Percentiles rank a stretch among this genome's conserved stretches.
These are phyloP conservation scores for Drosophila austrosaltans DNA, from an alignment of 2,888 invertebrate genomes.

Conservation along the genomic window DNA sequence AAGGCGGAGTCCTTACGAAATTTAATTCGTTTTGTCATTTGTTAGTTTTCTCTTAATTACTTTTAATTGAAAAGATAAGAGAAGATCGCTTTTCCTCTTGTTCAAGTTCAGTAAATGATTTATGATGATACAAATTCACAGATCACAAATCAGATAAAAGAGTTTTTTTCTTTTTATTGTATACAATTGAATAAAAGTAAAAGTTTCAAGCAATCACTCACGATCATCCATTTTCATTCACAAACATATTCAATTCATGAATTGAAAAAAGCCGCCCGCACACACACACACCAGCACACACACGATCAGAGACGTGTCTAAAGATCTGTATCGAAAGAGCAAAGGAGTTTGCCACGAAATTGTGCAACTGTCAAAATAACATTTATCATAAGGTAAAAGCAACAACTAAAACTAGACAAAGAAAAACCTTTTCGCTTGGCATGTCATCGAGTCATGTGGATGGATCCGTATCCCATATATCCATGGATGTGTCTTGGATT, in stretches of 20 bases:
- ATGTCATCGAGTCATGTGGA: conserved; percentile 7
- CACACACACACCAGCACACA: conserved; percentile 39
- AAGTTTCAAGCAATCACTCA: conserved; percentile 58
- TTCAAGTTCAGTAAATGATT: conserved; percentile 33
- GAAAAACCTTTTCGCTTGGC: conserved; percentile 27
- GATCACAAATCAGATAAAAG: conserved; percentile 41
- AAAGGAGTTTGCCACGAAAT: conserved; percentile 67
- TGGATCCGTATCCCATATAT: conserved; percentile 2
- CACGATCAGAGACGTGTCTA: conserved; percentile 51
- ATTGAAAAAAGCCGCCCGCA: conserved; percentile 65
- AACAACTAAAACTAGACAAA: conserved; percentile 56
- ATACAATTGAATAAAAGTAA: conserved; percentile 57
- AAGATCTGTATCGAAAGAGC: conserved; percentile 66
- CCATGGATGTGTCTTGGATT: neutral
- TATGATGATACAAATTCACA: conserved; percentile 31
- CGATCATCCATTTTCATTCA: conserved; percentile 66
- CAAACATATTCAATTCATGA: conserved; percentile 62
- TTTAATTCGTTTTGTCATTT: too few species aligned
- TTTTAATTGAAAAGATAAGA: conserved; percentile 9
- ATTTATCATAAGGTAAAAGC: conserved; percentile 36
- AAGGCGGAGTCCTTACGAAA: too few species aligned
- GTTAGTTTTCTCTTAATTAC: too few species aligned
- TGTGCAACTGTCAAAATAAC: conserved; percentile 78
- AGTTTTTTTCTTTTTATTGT: conserved; percentile 33
- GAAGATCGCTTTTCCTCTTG: neutral